Evolutionary conservation across 2,888 invertebrate genomes (phyloP).

Genomic region (Plagiodera versicolora): DNA sequence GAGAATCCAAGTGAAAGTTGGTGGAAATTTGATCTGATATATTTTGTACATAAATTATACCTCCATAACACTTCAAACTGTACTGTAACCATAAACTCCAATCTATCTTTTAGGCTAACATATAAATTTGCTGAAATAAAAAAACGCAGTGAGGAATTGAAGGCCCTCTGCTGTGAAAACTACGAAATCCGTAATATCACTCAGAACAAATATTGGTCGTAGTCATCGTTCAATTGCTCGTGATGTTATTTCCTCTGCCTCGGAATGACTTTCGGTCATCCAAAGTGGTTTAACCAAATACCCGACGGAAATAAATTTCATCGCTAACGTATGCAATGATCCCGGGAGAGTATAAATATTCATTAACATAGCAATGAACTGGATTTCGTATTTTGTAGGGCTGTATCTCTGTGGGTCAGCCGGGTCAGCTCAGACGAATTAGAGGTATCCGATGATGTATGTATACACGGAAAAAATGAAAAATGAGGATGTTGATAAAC

Average conservation of each 20-base stretch:
- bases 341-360: constrained; percentile 39
- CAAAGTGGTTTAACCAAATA: constrained; percentile 4
- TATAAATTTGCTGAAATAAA: too few species aligned
- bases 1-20: too few species aligned
- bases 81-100: too few species aligned
- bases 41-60: too few species aligned
- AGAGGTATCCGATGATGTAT: constrained; percentile 26
- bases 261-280: background rate
- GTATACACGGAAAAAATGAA: constrained; percentile 20
- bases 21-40: too few species aligned
- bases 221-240: too few species aligned
- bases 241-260: background rate
- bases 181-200: too few species aligned
- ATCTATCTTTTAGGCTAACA: too few species aligned
- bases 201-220: too few species aligned
- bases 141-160: too few species aligned
- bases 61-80: too few species aligned
- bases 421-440: constrained; percentile 17
- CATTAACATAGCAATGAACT: constrained; percentile 34
- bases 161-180: too few species aligned
- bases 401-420: constrained; percentile 12
- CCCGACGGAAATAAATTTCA: constrained; percentile 14
- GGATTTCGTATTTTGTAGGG: constrained; percentile 26
- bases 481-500: constrained; percentile 22
- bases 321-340: constrained; percentile 24